Percentiles rank a stretch among this genome's conserved stretches.
These are phyloP conservation scores for Mellivora capensis DNA, from an alignment of 2,113 vertebrate species.

Conservation along the genomic window DNA sequence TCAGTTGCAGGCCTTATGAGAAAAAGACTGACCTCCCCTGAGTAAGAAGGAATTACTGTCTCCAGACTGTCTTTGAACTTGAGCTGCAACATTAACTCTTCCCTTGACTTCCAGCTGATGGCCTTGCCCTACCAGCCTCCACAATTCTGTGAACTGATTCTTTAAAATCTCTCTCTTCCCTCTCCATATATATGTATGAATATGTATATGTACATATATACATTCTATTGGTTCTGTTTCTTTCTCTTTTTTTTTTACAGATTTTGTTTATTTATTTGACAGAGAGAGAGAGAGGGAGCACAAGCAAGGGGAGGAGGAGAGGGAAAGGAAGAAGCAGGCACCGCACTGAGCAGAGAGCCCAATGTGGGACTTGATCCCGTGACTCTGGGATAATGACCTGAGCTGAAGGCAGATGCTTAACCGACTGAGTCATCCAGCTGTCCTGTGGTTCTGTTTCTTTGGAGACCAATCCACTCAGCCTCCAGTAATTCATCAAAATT, in stretches of 20 bases:
- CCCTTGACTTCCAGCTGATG: background rate
- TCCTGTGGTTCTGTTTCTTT: background rate
- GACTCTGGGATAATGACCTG: no score
- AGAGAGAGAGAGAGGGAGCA: no score
- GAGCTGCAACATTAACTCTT: background rate
- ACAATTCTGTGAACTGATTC: background rate
- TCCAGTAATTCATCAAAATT: background rate
- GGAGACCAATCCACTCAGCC: background rate
- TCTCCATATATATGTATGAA: background rate
- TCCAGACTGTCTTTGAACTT: background rate
- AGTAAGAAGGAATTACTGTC: background rate
- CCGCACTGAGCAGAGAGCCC: no score
- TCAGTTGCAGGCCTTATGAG: background rate
- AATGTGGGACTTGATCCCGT: no score
- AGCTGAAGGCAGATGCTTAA: no score
- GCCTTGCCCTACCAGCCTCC: background rate
- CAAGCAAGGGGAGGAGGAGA: no score
- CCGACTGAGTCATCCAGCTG: no score
- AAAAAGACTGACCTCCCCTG: background rate
- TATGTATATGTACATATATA: no score
- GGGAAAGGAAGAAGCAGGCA: no score
- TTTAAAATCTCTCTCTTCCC: background rate
- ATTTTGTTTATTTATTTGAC: no score
- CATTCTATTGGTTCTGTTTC: background rate
- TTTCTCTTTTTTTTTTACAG: no score